A percentile compares a stretch with the other conserved stretches of the same genome.
Evolutionary conservation across 2,797 vertebrate genomes (phyloP).

Genomic region (Eulemur rubriventer): DNA sequence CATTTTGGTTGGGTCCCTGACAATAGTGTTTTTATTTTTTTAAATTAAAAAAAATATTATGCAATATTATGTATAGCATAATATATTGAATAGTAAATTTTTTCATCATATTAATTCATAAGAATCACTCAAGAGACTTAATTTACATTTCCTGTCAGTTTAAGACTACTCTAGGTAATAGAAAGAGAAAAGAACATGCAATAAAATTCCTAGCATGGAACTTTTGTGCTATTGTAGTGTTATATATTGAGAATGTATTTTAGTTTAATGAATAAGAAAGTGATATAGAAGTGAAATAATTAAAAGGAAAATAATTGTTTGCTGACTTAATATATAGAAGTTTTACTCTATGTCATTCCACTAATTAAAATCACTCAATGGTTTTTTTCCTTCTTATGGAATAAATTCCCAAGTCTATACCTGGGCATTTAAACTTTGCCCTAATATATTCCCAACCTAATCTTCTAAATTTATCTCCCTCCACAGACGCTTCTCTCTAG

Average conservation of each 20-base stretch:
- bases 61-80: background rate
- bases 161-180: background rate
- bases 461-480: background rate
- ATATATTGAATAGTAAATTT: background rate
- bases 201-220: background rate
- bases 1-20: background rate
- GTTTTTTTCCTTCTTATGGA: background rate
- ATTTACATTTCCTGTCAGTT: background rate
- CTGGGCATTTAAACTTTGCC: background rate
- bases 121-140: background rate
- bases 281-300: background rate
- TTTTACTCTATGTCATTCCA: background rate
- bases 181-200: background rate
- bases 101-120: background rate
- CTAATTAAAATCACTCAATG: background rate
- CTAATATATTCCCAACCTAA: background rate
- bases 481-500: background rate
- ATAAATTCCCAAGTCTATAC: background rate
- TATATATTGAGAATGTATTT: background rate
- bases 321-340: background rate
- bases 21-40: background rate
- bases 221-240: background rate
- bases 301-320: background rate
- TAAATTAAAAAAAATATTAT: no score
- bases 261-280: background rate